These are phyloP conservation scores for Neodontobutis hainanensis DNA, from an alignment of 2,113 vertebrate species.

Conservation along the genomic window DNA sequence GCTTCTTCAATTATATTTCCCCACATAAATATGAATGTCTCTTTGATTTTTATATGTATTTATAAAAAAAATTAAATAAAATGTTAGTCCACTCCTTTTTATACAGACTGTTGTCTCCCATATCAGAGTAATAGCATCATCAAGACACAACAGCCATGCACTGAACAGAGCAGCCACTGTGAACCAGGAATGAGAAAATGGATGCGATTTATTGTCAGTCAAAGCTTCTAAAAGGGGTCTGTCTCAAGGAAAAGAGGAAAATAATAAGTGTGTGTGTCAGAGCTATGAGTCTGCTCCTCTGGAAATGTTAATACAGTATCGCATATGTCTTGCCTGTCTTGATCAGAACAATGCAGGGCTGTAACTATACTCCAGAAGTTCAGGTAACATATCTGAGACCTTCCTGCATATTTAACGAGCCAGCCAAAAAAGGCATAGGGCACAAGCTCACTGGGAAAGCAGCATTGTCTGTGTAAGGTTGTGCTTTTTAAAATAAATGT, in stretches of 20 bases:
- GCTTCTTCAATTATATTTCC: slow-evolving; percentile 1
- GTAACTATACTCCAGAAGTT: slow-evolving; percentile 68
- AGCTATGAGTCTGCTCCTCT: slow-evolving; percentile 16
- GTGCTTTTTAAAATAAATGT: neutral
- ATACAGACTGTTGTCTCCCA: slow-evolving; percentile 29
- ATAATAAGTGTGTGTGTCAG: slow-evolving; percentile 40
- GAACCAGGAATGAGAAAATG: slow-evolving; percentile 53
- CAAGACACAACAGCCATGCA: too few relatives aligned
- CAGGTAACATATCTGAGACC: slow-evolving; percentile 64
- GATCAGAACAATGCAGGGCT: slow-evolving; percentile 51
- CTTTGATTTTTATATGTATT: neutral
- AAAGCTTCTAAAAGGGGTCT: slow-evolving; percentile 59
- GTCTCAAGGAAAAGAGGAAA: slow-evolving; percentile 61
- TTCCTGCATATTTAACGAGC: slow-evolving; percentile 72
- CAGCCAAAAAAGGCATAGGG: slow-evolving; percentile 20
- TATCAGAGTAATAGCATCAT: too few relatives aligned
- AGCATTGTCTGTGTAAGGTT: slow-evolving; percentile 4
- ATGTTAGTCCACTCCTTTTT: too few relatives aligned
- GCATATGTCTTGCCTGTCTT: slow-evolving; percentile 43
- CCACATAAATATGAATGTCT: neutral
- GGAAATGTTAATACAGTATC: slow-evolving; percentile 69
- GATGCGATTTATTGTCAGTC: slow-evolving; percentile 68
- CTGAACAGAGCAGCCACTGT: slow-evolving; percentile 67
- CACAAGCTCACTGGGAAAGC: slow-evolving; percentile 2
- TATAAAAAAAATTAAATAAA: neutral